Conservation (phyloP, 2,888 invertebrate species). For the Dicranocentrus wangi region DNA sequence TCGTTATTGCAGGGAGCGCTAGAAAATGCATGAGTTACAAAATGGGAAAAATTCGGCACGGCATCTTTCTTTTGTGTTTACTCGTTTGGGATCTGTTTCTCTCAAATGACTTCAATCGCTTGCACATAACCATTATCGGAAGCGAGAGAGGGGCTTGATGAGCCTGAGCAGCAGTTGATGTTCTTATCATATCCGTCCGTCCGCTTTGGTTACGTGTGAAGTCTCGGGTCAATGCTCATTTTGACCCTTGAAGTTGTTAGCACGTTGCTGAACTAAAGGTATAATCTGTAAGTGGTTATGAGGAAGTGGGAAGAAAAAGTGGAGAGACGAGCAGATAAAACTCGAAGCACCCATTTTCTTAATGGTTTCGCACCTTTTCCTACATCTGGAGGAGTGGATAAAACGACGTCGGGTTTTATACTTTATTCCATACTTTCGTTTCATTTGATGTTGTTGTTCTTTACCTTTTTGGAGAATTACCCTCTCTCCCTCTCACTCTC, state of each 20-base stretch:
- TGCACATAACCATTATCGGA: neutral
- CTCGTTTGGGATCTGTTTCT: neutral
- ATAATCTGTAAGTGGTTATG: too few relatives aligned
- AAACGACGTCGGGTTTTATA: too few relatives aligned
- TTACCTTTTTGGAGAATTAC: neutral
- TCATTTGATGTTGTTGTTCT: neutral
- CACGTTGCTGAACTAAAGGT: too few relatives aligned
- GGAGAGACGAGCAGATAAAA: too few relatives aligned
- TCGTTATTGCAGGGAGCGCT: neutral
- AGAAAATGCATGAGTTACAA: neutral
- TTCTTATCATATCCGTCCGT: neutral
- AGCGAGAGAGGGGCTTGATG: neutral
- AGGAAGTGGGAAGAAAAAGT: too few relatives aligned
- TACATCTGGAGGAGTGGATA: too few relatives aligned
- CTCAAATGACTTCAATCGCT: neutral
- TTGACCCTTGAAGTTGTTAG: too few relatives aligned
- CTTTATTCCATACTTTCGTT: neutral
- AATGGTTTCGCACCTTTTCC: too few relatives aligned
- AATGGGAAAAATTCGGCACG: neutral
- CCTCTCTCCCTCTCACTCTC: too few relatives aligned
- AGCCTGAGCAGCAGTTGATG: neutral
- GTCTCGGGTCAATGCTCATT: too few relatives aligned
- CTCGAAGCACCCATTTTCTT: too few relatives aligned
- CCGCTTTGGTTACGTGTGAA: neutral
- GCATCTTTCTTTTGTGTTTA: conserved; percentile 10